These are phyloP conservation scores for Heterodera filipjevi DNA, from an alignment of 2,888 invertebrate species.

Conservation along the genomic window DNA sequence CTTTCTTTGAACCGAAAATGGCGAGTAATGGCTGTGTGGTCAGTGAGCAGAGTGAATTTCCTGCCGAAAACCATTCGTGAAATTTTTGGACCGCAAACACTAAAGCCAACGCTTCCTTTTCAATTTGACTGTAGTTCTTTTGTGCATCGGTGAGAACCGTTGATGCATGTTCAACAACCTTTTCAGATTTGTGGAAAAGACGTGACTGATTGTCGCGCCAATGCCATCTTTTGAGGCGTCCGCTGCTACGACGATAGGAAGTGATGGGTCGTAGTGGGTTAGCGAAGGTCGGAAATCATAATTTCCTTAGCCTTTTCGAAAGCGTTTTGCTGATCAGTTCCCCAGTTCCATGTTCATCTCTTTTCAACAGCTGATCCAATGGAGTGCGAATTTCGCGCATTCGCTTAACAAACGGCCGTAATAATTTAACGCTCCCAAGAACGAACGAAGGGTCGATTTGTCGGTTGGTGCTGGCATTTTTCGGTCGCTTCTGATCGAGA, in stretches of 20 bases:
- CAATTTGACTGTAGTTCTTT: slow-evolving; percentile 47
- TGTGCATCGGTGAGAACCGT: slow-evolving; percentile 39
- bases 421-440: slow-evolving; percentile 41
- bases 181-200: slow-evolving; percentile 53
- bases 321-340: slow-evolving; percentile 25
- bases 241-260: slow-evolving; percentile 61
- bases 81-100: slow-evolving; percentile 67
- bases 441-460: slow-evolving; percentile 28
- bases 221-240: slow-evolving; percentile 65
- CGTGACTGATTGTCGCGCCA: slow-evolving; percentile 52
- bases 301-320: slow-evolving; percentile 46
- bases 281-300: slow-evolving; percentile 48
- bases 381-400: slow-evolving; percentile 34
- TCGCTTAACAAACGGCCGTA: slow-evolving; percentile 31
- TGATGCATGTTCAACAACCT: slow-evolving; percentile 46
- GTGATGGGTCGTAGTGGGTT: slow-evolving; percentile 58
- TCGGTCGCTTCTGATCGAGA: slow-evolving; percentile 41
- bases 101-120: slow-evolving; percentile 64
- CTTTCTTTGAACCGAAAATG: slow-evolving; percentile 47
- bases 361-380: slow-evolving; percentile 37
- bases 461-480: slow-evolving; percentile 38
- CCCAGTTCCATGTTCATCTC: slow-evolving; percentile 39
- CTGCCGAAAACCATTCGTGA: slow-evolving; percentile 66
- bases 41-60: slow-evolving; percentile 63
- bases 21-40: slow-evolving; percentile 63